phyloP scores from a whole-genome alignment of 2,797 vertebrate species.

The Percopsis omiscomaycus region DNA sequence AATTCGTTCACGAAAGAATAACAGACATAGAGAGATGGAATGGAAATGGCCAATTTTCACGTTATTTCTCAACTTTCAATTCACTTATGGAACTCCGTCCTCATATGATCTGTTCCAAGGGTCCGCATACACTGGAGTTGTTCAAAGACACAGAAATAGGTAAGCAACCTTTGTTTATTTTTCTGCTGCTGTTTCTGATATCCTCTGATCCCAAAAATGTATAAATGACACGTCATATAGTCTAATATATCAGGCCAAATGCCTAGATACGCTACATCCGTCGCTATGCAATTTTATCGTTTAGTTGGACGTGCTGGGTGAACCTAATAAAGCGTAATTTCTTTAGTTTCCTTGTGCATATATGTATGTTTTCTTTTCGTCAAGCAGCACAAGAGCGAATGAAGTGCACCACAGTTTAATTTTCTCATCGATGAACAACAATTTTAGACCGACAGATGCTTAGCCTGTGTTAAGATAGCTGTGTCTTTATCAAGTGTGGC shows the following conservation, averaged over 20 bases:
- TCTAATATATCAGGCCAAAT: not conserved
- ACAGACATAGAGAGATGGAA: slow-evolving; percentile 38
- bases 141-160: slow-evolving; percentile 75
- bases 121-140: slow-evolving; percentile 60
- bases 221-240: not conserved
- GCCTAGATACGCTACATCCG: not conserved
- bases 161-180: slow-evolving; percentile 35
- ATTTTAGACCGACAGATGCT: not conserved
- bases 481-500: slow-evolving; percentile 40
- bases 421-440: slow-evolving; percentile 6
- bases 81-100: slow-evolving; percentile 61
- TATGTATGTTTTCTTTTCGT: not conserved
- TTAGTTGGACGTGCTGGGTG: too few relatives aligned
- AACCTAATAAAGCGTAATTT: not conserved
- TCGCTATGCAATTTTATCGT: too few relatives aligned
- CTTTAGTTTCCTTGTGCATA: not conserved
- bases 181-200: not conserved
- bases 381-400: not conserved
- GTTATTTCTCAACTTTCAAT: slow-evolving; percentile 65
- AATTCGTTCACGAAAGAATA: slow-evolving; percentile 44
- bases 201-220: not conserved
- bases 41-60: slow-evolving; percentile 61
- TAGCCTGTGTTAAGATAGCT: not conserved
- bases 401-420: slow-evolving; percentile 18
- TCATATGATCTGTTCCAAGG: slow-evolving; percentile 71